A percentile compares a stretch with the other conserved stretches of the same genome.
Evolutionary conservation across 2,113 vertebrate genomes (phyloP).

Genomic region (Isichthys henryi): DNA sequence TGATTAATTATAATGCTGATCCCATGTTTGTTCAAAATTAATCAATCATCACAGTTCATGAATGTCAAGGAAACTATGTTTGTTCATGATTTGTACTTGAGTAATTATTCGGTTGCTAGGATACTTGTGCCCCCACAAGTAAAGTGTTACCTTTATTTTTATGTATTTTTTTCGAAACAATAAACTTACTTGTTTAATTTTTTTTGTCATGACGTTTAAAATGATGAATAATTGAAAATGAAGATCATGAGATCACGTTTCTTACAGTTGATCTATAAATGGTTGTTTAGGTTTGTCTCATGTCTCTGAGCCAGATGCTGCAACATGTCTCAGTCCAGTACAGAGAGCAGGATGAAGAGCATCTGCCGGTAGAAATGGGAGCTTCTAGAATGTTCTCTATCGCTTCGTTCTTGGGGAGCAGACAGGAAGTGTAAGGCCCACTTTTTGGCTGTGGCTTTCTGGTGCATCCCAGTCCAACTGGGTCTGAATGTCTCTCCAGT

Average conservation of each 20-base stretch:
- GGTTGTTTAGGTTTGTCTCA: neutral
- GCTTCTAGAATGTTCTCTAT: neutral
- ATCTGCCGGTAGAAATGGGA: neutral
- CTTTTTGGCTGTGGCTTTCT: slow-evolving; percentile 22
- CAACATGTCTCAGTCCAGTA: neutral
- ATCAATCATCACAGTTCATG: neutral
- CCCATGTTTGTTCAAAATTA: neutral
- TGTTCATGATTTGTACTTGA: neutral
- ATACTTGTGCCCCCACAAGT: neutral
- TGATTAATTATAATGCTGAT: neutral
- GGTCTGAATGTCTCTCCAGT: neutral
- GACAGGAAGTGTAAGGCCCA: slow-evolving; percentile 37
- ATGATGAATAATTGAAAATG: neutral
- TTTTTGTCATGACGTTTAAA: neutral
- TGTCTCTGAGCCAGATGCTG: neutral
- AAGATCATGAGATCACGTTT: neutral
- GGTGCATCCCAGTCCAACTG: neutral
- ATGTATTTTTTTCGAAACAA: neutral
- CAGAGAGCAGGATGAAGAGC: neutral
- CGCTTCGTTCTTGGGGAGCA: slow-evolving; percentile 6
- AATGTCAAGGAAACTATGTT: neutral
- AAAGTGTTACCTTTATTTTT: neutral
- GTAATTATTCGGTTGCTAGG: neutral
- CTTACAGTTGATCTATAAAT: neutral
- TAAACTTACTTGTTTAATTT: neutral